phyloP scores from a whole-genome alignment of 1,140 invertebrate species.

The Bombus terrestris region DNA sequence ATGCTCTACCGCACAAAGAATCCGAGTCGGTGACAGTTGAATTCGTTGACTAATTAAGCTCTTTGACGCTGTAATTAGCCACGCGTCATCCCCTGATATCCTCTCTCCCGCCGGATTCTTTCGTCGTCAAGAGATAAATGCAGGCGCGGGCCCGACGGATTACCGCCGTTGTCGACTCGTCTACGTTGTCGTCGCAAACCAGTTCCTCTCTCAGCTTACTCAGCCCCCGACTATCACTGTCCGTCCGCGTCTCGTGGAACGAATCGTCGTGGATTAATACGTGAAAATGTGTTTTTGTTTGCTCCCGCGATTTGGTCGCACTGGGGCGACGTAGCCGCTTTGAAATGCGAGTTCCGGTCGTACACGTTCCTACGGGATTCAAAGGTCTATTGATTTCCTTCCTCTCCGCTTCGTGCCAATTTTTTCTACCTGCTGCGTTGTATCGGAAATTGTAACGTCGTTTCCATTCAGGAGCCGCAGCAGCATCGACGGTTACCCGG shows the following conservation, averaged over 20 bases:
- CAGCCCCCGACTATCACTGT: not conserved
- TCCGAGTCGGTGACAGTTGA: constrained; percentile 37
- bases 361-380: constrained; percentile 14
- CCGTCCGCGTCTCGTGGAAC: not conserved
- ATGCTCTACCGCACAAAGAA: constrained; percentile 31
- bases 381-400: constrained; percentile 65
- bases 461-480: constrained; percentile 32
- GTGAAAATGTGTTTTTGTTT: constrained; percentile 56
- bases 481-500: constrained; percentile 12
- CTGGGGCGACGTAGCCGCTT: constrained; percentile 20
- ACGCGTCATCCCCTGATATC: constrained; percentile 49
- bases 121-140: constrained; percentile 23
- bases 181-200: not conserved
- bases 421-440: not conserved
- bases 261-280: constrained; percentile 56
- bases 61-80: constrained; percentile 62
- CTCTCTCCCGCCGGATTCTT: constrained; percentile 29
- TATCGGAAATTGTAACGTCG: constrained; percentile 62
- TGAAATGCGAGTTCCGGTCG: constrained; percentile 28
- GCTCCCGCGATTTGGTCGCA: constrained; percentile 9
- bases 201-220: not conserved
- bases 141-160: not conserved
- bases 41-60: constrained; percentile 64
- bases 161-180: not conserved
- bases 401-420: constrained; percentile 15